These are phyloP conservation scores for Aeoliscus strigatus DNA, from an alignment of 2,797 vertebrate genomes.

Conservation along the genomic window DNA sequence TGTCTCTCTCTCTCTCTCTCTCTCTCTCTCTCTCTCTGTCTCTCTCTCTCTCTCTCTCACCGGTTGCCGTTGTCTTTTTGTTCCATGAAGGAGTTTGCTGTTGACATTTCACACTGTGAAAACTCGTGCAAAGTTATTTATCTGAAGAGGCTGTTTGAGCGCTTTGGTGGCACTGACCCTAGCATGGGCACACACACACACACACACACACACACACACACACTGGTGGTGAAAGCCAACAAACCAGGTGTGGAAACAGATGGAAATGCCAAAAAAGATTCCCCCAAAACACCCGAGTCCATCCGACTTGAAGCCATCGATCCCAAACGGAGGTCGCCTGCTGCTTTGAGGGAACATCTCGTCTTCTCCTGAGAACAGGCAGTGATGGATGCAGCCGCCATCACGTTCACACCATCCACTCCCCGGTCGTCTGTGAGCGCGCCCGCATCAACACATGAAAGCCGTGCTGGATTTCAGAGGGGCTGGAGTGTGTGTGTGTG, in stretches of 20 bases:
- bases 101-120: conserved; percentile 56
- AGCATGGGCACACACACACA: conserved; percentile 45
- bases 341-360: conserved; percentile 50
- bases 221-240: conserved; percentile 33
- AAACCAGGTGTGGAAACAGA: no score
- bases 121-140: conserved; percentile 61
- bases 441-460: conserved; percentile 52
- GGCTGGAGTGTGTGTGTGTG: no score
- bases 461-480: no score
- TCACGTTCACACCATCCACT: conserved; percentile 51
- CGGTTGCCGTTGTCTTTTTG: conserved; percentile 31
- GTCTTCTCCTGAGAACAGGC: conserved; percentile 52
- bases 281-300: no score
- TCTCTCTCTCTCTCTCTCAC: conserved; percentile 28
- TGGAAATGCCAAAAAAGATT: no score
- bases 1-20: no score
- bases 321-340: conserved; percentile 52
- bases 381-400: conserved; percentile 59
- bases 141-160: conserved; percentile 53
- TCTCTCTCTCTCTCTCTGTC: no score
- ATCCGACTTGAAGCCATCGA: conserved; percentile 59
- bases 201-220: no score
- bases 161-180: conserved; percentile 57
- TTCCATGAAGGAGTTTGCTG: conserved; percentile 44
- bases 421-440: conserved; percentile 38